Conservation (phyloP, 2,888 invertebrate genomes). For the Aricia artaxerxes region DNA sequence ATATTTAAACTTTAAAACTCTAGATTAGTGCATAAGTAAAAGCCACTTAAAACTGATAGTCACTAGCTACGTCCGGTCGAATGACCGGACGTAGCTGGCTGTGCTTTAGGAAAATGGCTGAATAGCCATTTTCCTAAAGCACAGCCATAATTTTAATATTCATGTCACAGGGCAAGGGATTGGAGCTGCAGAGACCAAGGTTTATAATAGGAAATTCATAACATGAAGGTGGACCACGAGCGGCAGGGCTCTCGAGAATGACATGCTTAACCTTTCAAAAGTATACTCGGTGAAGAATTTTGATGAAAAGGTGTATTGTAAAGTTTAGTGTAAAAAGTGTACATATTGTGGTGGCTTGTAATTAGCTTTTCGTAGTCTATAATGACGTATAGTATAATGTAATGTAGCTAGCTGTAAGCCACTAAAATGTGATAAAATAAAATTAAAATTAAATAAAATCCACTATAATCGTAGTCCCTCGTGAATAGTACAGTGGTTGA, state of each 20-base stretch:
- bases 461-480: no score
- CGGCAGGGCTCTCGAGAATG: background rate
- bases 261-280: constrained; percentile 24
- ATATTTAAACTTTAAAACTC: background rate
- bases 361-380: no score
- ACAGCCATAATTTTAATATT: constrained; percentile 13
- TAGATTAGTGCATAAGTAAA: background rate
- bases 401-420: no score
- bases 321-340: no score
- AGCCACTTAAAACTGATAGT: background rate
- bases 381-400: no score
- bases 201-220: constrained; percentile 25
- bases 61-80: background rate
- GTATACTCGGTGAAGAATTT: constrained; percentile 1
- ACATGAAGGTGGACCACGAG: constrained; percentile 8
- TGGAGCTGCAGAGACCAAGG: constrained; percentile 22
- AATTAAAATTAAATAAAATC: no score
- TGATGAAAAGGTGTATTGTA: background rate
- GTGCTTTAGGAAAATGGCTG: no score
- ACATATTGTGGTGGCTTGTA: no score
- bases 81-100: no score
- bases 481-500: no score
- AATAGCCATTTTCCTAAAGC: background rate
- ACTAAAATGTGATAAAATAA: no score
- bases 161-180: constrained; percentile 27